A percentile compares a stretch with the other conserved stretches of the same genome.
These are phyloP conservation scores for Ceyx cyanopectus DNA, from an alignment of 2,113 vertebrate species.

Conservation along the genomic window DNA sequence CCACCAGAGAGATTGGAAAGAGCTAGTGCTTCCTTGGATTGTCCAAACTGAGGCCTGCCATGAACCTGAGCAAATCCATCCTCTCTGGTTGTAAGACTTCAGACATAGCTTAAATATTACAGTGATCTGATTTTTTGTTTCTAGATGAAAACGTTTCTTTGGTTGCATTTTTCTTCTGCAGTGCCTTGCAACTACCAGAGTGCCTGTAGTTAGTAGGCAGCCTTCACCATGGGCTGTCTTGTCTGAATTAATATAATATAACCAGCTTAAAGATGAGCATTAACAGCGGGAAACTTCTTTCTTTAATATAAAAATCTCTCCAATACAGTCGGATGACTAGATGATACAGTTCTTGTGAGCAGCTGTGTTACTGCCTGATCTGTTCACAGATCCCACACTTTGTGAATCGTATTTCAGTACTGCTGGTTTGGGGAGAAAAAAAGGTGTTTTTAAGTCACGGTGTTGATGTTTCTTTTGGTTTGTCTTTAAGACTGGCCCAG, in stretches of 20 bases:
- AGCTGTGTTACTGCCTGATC: neutral
- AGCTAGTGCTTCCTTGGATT: neutral
- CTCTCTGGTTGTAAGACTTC: neutral
- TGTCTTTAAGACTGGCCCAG: neutral
- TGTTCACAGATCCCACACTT: accelerated
- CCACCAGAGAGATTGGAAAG: neutral
- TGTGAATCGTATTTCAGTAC: accelerated
- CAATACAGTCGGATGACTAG: neutral
- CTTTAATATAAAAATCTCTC: neutral
- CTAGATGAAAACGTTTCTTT: neutral
- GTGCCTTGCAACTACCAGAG: neutral
- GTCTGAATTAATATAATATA: neutral
- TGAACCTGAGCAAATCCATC: neutral
- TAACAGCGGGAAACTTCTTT: neutral
- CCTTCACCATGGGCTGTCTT: neutral
- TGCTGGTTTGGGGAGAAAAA: neutral
- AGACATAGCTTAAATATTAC: neutral
- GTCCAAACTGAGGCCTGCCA: neutral
- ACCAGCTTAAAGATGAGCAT: neutral
- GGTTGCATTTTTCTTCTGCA: neutral
- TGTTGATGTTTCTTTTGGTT: neutral
- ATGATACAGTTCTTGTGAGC: neutral
- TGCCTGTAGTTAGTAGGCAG: neutral
- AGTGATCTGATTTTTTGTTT: neutral
- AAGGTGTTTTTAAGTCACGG: neutral